Evolutionary conservation across 1,140 invertebrate species (phyloP), one percentile per base, ranked within the genome.

Genomic region (Bombus affinis): DNA sequence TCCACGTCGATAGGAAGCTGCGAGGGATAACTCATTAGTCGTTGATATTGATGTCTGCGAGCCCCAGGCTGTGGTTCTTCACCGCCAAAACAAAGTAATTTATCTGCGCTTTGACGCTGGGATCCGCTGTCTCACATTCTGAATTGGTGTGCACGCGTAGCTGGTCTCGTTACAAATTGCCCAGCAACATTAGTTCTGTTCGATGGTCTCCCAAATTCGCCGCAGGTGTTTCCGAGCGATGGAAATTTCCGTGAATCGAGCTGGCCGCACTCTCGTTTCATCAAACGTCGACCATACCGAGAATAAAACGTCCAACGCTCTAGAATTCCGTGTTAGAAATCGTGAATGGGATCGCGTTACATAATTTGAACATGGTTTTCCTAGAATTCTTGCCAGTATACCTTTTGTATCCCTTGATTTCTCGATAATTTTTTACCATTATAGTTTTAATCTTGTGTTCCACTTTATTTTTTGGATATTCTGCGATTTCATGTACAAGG

Each of bases 61-160:
- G 82, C 70, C 70, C 25, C 74, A 65, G 79, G 88, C 80, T 89
- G 85, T 32, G 85, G 84, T 89, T 83, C 53, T 47, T 81, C 76
- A 39, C 66, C 72, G 81, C 74, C 85, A 89, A 89, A 89, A 89
- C 88, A 89, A 89, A 89, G 88, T 89, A 89, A 89, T 89, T 89
- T 89, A 79, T 89, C 88, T 86, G 76, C 62, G 35, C 32, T 88
- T 76, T 81, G 87, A 89, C 79, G 75, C 80, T 39, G 32, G 32
- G 88, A 86, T 86, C 79, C 87, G 70, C 35, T 84, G 83, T 88
- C 78, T 89, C 79, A 86, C 88, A 85, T 83, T 86, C 53, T 25
- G 42, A 68, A 85, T 85, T 66, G 79, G 35, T 18, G 18, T n/a
- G 86, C 82, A 53, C 82, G 68, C 71, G 59, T n/a, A 35, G 28